Evolutionary conservation across 2,888 invertebrate species (phyloP).

Genomic region (Panzeria rudis): DNA sequence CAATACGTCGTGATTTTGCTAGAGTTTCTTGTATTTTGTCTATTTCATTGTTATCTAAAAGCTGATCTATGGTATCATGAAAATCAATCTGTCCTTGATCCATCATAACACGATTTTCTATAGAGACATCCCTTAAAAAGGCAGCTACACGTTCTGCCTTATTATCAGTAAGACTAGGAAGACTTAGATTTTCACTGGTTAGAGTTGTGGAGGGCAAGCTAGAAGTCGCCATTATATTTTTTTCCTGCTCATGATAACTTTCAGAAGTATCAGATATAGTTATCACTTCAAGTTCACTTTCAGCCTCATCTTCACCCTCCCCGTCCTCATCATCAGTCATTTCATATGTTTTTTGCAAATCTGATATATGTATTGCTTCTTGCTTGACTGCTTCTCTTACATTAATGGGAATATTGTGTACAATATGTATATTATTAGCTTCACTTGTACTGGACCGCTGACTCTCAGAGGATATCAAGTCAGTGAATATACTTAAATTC

Average conservation of each 20-base stretch:
- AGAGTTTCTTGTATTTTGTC: conserved; percentile 39
- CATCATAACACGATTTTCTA: conserved; percentile 73
- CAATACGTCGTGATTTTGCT: conserved; percentile 61
- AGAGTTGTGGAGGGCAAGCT: conserved; percentile 69
- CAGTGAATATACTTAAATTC: conserved; percentile 58
- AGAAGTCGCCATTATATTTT: conserved; percentile 64
- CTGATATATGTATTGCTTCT: conserved; percentile 7
- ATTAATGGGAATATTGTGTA: conserved; percentile 66
- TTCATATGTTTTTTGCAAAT: conserved; percentile 15
- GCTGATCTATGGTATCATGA: conserved; percentile 57
- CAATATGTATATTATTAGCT: conserved; percentile 73
- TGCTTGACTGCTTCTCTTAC: conserved; percentile 18
- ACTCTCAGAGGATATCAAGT: conserved; percentile 72
- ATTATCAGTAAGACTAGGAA: conserved; percentile 66
- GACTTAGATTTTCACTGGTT: conserved; percentile 44
- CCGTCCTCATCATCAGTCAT: conserved; percentile 74
- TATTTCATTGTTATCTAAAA: conserved; percentile 41
- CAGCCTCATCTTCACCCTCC: conserved; percentile 14
- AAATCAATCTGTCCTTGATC: conserved; percentile 22
- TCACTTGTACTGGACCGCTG: conserved; percentile 68
- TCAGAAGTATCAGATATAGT: conserved; percentile 74
- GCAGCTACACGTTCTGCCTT: conserved; percentile 79
- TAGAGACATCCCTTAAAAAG: conserved; percentile 80
- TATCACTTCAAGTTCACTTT: conserved; percentile 68
- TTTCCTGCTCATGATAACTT: conserved; percentile 42